Evolutionary conservation across 2,888 invertebrate genomes (phyloP).

Genomic region (Sicus ferrugineus): DNA sequence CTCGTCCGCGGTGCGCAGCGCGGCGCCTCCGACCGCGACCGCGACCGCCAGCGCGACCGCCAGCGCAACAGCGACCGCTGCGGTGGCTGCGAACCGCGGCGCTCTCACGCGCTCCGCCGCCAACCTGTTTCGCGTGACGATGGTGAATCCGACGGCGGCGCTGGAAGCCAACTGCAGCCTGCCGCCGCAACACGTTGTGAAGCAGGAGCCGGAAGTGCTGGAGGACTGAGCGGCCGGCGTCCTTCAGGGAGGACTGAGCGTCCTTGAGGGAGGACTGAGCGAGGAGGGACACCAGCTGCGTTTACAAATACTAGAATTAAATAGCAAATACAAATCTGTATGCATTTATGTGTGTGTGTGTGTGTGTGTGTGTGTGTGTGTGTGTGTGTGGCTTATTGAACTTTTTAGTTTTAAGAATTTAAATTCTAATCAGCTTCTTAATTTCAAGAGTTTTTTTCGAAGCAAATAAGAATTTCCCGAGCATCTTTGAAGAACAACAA

Average conservation of each 20-base stretch:
- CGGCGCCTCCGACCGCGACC: slow-evolving; percentile 31
- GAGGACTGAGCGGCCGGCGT: slow-evolving; percentile 33
- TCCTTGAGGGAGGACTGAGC: neutral
- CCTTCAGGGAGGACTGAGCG: neutral
- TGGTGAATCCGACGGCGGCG: slow-evolving; percentile 35
- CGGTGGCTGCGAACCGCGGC: slow-evolving; percentile 38
- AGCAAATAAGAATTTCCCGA: too few species aligned
- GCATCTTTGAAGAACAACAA: too few species aligned
- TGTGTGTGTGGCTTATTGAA: too few species aligned
- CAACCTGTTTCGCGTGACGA: slow-evolving; percentile 39
- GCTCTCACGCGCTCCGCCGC: slow-evolving; percentile 44
- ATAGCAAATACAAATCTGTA: neutral
- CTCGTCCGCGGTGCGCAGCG: slow-evolving; percentile 41
- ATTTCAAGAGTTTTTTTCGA: too few species aligned
- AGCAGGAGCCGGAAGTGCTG: slow-evolving; percentile 41
- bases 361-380: neutral
- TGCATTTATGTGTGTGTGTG: too few species aligned
- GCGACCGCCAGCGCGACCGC: too few species aligned
- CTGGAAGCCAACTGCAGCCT: slow-evolving; percentile 11
- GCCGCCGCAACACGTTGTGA: slow-evolving; percentile 35
- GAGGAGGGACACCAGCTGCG: neutral
- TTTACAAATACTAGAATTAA: neutral
- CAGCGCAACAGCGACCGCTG: slow-evolving; percentile 31
- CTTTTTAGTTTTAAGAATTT: too few species aligned
- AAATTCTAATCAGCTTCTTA: too few species aligned